Percentiles rank a stretch among this genome's conserved stretches.
phyloP scores from a whole-genome alignment of 2,888 invertebrate genomes.

The Rugalucina vietnamica region DNA sequence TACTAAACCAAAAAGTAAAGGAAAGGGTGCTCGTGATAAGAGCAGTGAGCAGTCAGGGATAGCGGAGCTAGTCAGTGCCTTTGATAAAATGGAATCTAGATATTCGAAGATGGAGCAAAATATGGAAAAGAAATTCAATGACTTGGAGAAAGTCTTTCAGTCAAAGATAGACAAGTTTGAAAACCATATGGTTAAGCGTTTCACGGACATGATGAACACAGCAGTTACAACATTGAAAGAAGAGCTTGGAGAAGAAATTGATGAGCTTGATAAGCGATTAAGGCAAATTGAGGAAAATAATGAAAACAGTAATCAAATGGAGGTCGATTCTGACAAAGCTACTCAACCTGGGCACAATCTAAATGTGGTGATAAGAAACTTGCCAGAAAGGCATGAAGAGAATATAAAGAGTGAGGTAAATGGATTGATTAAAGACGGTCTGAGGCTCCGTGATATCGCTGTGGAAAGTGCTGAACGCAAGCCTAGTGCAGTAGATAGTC shows the following conservation, averaged over 20 bases:
- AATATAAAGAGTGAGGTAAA: neutral
- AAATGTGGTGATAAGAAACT: neutral
- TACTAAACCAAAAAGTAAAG: too few species aligned
- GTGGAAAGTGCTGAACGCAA: neutral
- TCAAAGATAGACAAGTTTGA: conserved; percentile 1
- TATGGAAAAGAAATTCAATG: neutral
- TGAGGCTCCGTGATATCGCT: neutral
- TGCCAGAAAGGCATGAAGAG: neutral
- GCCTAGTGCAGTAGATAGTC: neutral
- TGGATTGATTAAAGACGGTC: neutral
- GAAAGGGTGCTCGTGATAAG: too few species aligned
- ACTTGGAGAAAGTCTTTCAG: neutral
- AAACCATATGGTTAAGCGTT: neutral
- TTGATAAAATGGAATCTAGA: neutral
- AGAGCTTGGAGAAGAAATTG: neutral
- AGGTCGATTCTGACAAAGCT: too few species aligned
- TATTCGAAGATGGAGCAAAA: neutral
- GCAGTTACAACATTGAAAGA: neutral
- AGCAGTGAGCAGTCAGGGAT: too few species aligned
- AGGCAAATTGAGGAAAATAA: too few species aligned
- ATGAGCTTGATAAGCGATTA: neutral
- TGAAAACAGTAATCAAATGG: too few species aligned
- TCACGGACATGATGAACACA: neutral
- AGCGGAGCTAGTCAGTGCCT: neutral
- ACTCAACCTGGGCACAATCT: neutral